phyloP scores from a whole-genome alignment of 2,888 invertebrate species.

The Lycaena phlaeas region DNA sequence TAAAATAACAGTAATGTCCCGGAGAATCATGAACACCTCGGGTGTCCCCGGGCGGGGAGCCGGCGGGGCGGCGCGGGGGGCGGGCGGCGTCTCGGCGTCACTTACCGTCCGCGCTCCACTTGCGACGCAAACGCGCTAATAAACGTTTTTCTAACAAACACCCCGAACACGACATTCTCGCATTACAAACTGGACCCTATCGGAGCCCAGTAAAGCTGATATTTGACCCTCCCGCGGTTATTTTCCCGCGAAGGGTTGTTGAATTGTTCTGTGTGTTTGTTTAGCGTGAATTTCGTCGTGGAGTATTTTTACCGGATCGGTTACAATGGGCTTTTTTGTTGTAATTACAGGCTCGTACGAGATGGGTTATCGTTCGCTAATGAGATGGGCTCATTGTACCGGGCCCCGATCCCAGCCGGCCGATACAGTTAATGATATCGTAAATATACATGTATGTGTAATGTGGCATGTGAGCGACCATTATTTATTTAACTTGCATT shows the following conservation, averaged over 20 bases:
- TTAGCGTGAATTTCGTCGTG: slow-evolving; percentile 30
- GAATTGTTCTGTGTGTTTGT: slow-evolving; percentile 30
- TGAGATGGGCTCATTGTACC: slow-evolving; percentile 1
- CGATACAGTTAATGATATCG: slow-evolving; percentile 4
- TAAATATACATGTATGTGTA: too few relatives aligned
- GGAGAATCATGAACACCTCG: slow-evolving; percentile 5
- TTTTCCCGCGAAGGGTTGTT: slow-evolving; percentile 19
- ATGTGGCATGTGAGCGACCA: too few relatives aligned
- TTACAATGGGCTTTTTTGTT: slow-evolving; percentile 20
- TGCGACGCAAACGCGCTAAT: slow-evolving; percentile 53
- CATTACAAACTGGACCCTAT: too few relatives aligned
- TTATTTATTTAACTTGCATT: too few relatives aligned
- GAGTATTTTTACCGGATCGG: slow-evolving; percentile 19
- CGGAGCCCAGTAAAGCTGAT: slow-evolving; percentile 16
- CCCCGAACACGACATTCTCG: too few relatives aligned
- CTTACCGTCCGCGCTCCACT: slow-evolving; percentile 53
- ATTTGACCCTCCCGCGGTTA: slow-evolving; percentile 11
- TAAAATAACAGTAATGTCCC: slow-evolving; percentile 7
- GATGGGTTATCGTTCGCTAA: slow-evolving; percentile 9
- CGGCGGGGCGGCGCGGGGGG: too few relatives aligned
- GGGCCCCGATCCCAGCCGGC: not conserved
- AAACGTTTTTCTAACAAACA: slow-evolving; percentile 50
- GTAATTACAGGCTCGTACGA: slow-evolving; percentile 21
- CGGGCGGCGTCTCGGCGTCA: too few relatives aligned
- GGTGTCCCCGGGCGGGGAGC: too few relatives aligned